Percentiles rank a stretch among this genome's conserved stretches.
Conservation (phyloP, 1,140 invertebrate genomes). For the Euschistus heros region DNA sequence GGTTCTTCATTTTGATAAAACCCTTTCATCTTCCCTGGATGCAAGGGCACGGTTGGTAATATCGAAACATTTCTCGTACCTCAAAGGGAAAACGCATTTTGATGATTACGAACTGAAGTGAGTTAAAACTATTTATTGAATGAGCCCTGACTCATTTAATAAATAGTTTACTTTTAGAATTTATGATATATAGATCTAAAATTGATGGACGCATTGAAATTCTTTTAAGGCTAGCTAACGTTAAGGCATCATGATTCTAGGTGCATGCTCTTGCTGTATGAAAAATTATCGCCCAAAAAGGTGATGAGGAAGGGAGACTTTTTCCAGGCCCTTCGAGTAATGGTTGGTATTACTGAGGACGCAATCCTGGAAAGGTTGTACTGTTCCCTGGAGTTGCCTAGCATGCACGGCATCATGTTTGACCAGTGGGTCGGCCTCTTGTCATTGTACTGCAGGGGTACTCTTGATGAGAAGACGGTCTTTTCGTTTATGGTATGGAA, state of each 20-base stretch:
- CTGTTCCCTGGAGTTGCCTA: constrained; percentile 10
- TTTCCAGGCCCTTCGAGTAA: constrained; percentile 4
- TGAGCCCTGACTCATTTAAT: no score
- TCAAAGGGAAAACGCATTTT: constrained; percentile 18
- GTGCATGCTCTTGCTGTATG: background rate
- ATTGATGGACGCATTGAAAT: no score
- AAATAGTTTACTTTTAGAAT: no score
- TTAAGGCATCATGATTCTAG: background rate
- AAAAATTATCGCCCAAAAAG: background rate
- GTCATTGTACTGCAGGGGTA: constrained; percentile 13
- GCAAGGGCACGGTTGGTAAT: constrained; percentile 1
- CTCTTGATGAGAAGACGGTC: constrained; percentile 18
- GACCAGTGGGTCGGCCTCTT: constrained; percentile 15
- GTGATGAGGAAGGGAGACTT: constrained; percentile 7
- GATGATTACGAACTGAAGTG: constrained; percentile 19
- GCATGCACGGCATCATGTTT: constrained; percentile 2
- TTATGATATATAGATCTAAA: no score
- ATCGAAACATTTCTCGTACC: background rate
- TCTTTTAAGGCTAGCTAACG: no score
- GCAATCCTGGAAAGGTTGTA: constrained; percentile 16
- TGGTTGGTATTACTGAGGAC: constrained; percentile 7
- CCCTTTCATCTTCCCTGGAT: constrained; percentile 15
- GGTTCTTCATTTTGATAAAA: constrained; percentile 21
- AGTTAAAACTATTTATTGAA: background rate
- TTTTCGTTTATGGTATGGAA: constrained; percentile 1